Base-by-base conservation (phyloP, 2,797 vertebrate genomes). In the Falco naumanni region DNA sequence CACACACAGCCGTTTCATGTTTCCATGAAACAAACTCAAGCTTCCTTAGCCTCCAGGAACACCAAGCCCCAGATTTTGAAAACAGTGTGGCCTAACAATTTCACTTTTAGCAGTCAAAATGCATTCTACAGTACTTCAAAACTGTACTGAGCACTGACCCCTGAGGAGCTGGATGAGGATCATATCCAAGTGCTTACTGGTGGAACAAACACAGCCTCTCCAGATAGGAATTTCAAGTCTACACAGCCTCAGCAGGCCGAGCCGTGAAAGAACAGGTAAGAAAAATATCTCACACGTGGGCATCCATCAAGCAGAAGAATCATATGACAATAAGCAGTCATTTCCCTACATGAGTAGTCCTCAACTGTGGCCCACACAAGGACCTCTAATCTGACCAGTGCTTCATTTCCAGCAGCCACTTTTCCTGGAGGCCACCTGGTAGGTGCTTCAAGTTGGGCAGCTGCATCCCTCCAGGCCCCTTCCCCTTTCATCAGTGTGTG, bases 281-380 rank as follows among this genome's bases (percentile, higher is more conserved):
- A 78, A 78, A 94, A 84, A 84, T 8, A 13, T 57, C 33, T 79
- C 6, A 2, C n/a, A 41, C 8, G 4, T 15, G 10, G 9, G 34
- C 6, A 43, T 59, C 29, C 41, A 68, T 63, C 75, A 82, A 51
- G 45, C 63, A 25, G 24, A 64, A 66, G 22, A 84, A 63, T 78
- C 57, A 65, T 37, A 39, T 37, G 20, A 81, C 61, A 16, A 87
- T 66, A 88, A 68, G 31, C n/a, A 60, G 24, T 21, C 24, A 14
- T 33, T 51, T 75, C 50, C 25, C 54, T 45, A 39, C 28, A 29
- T 0, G 0, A 29, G 13, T 47, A 22, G 17, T 68, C 37, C 39
- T 72, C 56, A 57, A 6, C 28, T 60, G 33, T 53, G 25, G 19
- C 75, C 45, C 65, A 37, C 3, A 6, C 3, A 6, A 78, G 28